Base-by-base conservation (phyloP, 2,113 vertebrate genomes). In the Pangasianodon hypophthalmus region DNA sequence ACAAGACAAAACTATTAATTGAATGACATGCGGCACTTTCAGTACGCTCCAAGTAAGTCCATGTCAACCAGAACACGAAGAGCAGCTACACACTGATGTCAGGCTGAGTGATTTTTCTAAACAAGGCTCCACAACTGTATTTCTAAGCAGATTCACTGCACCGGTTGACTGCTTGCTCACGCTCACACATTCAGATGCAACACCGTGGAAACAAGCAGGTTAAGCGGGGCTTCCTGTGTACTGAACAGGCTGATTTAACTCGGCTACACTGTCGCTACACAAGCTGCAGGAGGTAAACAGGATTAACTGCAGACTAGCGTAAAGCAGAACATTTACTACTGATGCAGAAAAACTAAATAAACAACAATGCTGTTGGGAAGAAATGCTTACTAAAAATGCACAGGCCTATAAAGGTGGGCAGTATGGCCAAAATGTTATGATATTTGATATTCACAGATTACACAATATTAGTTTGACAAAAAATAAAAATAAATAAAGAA, bases 31-130 rank as follows among this genome's bases (percentile, higher is more conserved):
- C 10, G 21, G 19, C 46, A 80, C 50, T 54, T 81, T 82, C 79
- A 1, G 50, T 10, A 54, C 10, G 9, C 32, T 37, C 14, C n/a
- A 7, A 32, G 50, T 21, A 54, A 83, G 1, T 60, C 32, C 0
- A 41, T 10, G 2, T 58, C 81, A 24, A 21, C 8, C 81, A 13
- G 32, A 58, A 83, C 54, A 90, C 3, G 77, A 9, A 71, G 60
- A 13, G 64, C 14, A 0, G 26, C 46, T 41, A 37, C 18, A 14
- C 54, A 37, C n/a, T 9, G 6, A 54, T 73, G 64, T 69, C 85
- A 73, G 48, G 67, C 64, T 54, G 85, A 86, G 85, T 86, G 62
- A 52, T 52, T 71, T 86, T 54, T 67, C 60, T 85, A 58, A 83
- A 67, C 84, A 52, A n/a, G 19, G 46, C 60, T 9, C 26, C n/a